Base-by-base conservation (phyloP, 2,888 invertebrate genomes). In the Phlogophora meticulosa region DNA sequence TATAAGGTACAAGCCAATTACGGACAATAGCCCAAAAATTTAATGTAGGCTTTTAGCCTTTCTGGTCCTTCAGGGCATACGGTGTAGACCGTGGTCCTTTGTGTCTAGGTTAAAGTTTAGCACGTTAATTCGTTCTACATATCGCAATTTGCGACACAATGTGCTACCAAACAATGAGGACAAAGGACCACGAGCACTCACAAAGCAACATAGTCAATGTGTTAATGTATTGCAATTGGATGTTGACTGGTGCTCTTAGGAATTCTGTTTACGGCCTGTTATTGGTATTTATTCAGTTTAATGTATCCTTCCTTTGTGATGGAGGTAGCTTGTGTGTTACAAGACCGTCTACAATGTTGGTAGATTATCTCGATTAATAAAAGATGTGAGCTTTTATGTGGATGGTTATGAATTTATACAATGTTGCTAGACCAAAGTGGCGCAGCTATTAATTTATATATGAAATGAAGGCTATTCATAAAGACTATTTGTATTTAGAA, bases 51-150 rank as follows among this genome's bases (percentile, higher is more conserved):
- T 72, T 61, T 62, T 36, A 24, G 20, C n/a, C 32, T 43, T 20
- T 36, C 20, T 59, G 61, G 51, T 52, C 59, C 40, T 71, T 68
- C 66, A 64, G 72, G 73, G 87, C 91, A 90, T 91, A 92, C 86
- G 91, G 91, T 80, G 88, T 81, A 58, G 81, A 84, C 87, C 88
- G 87, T 87, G 86, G 82, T 80, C 59, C 60, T 85, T 87, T 91
- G 89, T 90, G 78, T 58, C 76, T 75, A 75, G 66, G 22, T 72
- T 81, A 80, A 86, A 79, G 82, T 76, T 82, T 72, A 76, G 83
- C 86, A 86, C 80, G 85, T 83, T 88, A 87, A 89, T 88, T 85
- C 79, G 77, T 76, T 80, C 77, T 71, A 73, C 74, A 76, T 75
- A 70, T 74, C n/a, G 63, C 59, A 74, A 78, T 83, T 83, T 74